Conservation (phyloP, 2,113 vertebrate species). For the Xiphias gladius region DNA sequence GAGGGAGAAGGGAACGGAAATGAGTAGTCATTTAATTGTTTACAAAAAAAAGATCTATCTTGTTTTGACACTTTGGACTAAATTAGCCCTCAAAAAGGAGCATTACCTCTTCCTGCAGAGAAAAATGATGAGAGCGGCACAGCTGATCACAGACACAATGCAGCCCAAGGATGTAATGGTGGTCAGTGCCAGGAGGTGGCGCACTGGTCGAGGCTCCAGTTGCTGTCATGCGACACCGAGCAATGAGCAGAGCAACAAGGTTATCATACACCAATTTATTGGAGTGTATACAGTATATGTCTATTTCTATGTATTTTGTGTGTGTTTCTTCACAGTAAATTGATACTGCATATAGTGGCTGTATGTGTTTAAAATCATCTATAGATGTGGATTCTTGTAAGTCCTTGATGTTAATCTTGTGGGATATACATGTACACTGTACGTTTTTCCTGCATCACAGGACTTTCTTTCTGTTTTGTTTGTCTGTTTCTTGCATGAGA, state of each 20-base stretch:
- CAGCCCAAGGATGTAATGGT: conserved; percentile 81
- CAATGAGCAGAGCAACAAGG: not conserved
- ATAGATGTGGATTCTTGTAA: not conserved
- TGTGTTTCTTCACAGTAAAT: not conserved
- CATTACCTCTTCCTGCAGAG: conserved; percentile 77
- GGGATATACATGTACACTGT: not conserved
- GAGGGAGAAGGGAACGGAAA: not conserved
- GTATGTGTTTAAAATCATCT: not conserved
- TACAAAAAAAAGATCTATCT: not conserved
- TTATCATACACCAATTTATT: not conserved
- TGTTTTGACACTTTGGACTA: not conserved
- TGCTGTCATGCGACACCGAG: conserved; percentile 62
- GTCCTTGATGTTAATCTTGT: too few relatives aligned
- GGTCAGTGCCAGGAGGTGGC: conserved; percentile 80
- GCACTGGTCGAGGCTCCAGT: conserved; percentile 68
- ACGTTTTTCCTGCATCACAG: not conserved
- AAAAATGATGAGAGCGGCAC: conserved; percentile 72
- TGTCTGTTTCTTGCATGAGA: not conserved
- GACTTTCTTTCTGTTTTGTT: not conserved
- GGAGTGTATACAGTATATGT: not conserved
- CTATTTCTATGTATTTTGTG: not conserved
- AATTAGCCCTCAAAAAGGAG: not conserved
- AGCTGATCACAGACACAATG: conserved; percentile 78
- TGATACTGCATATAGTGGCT: not conserved
- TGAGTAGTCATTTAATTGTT: too few relatives aligned